Conservation (phyloP, 2,113 vertebrate species). For the Heliornis fulica region DNA sequence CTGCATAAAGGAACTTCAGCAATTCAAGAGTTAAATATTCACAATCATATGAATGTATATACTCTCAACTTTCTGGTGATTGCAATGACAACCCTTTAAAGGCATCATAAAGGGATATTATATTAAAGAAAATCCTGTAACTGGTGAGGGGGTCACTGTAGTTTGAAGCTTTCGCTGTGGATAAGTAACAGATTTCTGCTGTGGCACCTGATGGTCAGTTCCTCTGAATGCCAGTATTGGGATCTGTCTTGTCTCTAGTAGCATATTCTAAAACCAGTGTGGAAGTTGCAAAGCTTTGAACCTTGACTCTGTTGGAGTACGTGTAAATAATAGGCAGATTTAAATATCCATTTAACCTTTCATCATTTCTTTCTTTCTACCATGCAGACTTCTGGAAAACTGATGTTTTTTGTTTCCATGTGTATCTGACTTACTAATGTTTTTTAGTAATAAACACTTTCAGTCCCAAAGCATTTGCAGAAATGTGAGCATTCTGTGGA, state of each 20-base stretch:
- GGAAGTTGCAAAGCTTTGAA: neutral
- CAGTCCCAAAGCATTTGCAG: neutral
- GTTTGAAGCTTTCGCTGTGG: neutral
- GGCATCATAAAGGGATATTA: neutral
- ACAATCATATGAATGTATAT: neutral
- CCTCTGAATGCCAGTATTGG: neutral
- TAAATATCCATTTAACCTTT: neutral
- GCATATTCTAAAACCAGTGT: neutral
- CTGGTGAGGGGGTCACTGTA: neutral
- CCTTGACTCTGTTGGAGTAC: neutral
- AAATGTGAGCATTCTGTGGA: neutral
- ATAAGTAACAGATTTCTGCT: neutral
- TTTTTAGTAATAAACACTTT: neutral
- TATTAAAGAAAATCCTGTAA: neutral
- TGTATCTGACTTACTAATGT: neutral
- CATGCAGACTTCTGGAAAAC: neutral
- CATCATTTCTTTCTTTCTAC: neutral
- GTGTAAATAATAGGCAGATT: neutral
- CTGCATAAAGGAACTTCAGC: neutral
- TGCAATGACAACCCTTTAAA: neutral
- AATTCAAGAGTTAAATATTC: conserved; percentile 15
- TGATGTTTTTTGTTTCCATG: neutral
- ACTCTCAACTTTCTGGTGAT: neutral
- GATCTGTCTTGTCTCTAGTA: neutral
- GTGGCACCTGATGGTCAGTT: neutral